Base-by-base conservation (phyloP, 37 sponge, comb jelly and placozoan genomes). In the Dysidea cf. avara region DNA sequence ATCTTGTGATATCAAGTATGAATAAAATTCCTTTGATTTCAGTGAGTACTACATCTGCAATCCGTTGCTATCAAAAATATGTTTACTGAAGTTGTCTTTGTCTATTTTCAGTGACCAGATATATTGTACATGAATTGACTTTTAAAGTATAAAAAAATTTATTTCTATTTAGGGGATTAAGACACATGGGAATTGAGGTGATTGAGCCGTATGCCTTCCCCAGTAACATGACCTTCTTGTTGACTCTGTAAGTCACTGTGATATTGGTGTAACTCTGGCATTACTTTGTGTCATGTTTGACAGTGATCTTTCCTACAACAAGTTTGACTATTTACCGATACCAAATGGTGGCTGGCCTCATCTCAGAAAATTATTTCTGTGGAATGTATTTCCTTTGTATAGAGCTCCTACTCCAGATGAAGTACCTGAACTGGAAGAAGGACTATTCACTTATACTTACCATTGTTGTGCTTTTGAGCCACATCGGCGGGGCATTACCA, bases 401-500 rank as follows among this genome's bases (percentile, higher is more conserved):
- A 55, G 74, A n/a, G 86, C 68, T 36, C 86, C 75, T 0, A 67
- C 21, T 20, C 32, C 3, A 0, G 18, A 12, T 36, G 35, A 50
- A 1, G 52, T 55, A 28, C 76, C 68, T 11, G 2, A 24, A 0
- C 22, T 64, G 0, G 43, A 71, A 36, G 46, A 31, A 21, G 13
- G 78, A 7, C 12, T 72, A 32, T 80, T 62, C 34, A 83, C 90
- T 6, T 89, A 89, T 71, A 25, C 76, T 38, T 83, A 83, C 57
- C 86, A 83, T 68, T 89, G 90, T 61, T 89, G 90, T 51, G 51
- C 80, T 5, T 89, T 80, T 75, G 0, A 63, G 18, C 53, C 25
- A 25, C 13, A 57, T 7, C 1, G 67, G 36, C 16, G 49, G 30
- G 47, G 30, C 30, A 28, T n/a, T 24, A 7, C 21, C 21, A 14